Base-by-base conservation (phyloP, 2,113 vertebrate species). In the Myotis yumanensis region DNA sequence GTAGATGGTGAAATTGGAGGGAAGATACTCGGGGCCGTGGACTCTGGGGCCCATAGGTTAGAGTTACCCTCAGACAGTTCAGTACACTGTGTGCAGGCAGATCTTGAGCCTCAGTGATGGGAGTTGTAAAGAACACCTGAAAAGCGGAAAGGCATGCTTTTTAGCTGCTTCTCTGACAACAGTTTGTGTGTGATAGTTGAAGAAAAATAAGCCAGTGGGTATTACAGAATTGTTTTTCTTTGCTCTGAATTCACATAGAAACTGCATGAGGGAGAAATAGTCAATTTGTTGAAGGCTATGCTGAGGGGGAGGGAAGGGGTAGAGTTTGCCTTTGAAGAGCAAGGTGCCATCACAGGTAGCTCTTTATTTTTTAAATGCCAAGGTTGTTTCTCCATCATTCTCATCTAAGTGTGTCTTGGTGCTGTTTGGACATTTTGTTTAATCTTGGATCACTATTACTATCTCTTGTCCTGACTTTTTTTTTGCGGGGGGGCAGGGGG, bases 151-250 rank as follows among this genome's bases (percentile, higher is more conserved):
- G 54, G n/a, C 35, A 72, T 14, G 7, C 7, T 95, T 96, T 91
- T 89, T 88, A 97, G 89, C 51, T 91, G 77, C 28, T 97, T 96
- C 94, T 97, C 96, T 96, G 25, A 97, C 54, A 87, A 62, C 68
- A 95, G 82, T 82, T 88, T 96, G 54, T 69, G 66, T 90, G 2
- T 54, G 96, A 69, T 86, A 62, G 57, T 85, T 89, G 54, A 30
- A 96, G 86, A 87, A 91, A 89, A 30, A 76, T 51, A 89, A 89
- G 40, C 79, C 79, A 52, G 8, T 82, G 12, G 17, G 87, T 96
- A 14, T 0, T 35, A 54, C 95, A 82, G 71, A 93, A 87, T 82
- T 84, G 22, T 51, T 46, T 2, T 9, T 73, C 62, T 73, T 87
- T 62, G 23, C 75, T 72, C 0, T 95, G 83, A 89, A 1, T 77